A percentile compares a stretch with the other conserved stretches of the same genome.
phyloP scores from a whole-genome alignment of 2,113 vertebrate species.

The Phoxinus phoxinus region DNA sequence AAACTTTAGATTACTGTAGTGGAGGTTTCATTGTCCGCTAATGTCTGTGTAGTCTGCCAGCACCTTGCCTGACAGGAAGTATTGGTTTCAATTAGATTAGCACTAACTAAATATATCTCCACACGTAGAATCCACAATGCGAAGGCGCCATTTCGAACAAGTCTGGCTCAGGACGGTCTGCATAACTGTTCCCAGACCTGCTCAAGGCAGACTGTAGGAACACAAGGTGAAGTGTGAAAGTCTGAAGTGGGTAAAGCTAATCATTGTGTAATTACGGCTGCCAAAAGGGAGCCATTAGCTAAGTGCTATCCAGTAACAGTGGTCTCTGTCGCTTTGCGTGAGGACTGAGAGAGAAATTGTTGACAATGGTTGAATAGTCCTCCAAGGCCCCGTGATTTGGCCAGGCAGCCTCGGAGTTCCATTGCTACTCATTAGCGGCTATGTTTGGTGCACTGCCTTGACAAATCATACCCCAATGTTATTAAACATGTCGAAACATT shows the following conservation, averaged over 20 bases:
- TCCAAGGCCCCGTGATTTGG: conserved; percentile 47
- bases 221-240: conserved; percentile 75
- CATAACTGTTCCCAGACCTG: conserved; percentile 25
- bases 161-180: conserved; percentile 38
- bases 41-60: conserved; percentile 73
- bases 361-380: conserved; percentile 53
- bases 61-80: conserved; percentile 72
- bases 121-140: conserved; percentile 53
- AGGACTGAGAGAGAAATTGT: conserved; percentile 40
- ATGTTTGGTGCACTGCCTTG: conserved; percentile 46
- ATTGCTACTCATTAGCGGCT: conserved; percentile 50
- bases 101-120: conserved; percentile 70
- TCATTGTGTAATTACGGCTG: conserved; percentile 71
- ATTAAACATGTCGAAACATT: conserved; percentile 56
- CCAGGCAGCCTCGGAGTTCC: conserved; percentile 40
- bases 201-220: conserved; percentile 44
- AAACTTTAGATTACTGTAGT: conserved; percentile 33
- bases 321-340: conserved; percentile 52
- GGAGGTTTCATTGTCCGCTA: conserved; percentile 64
- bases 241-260: conserved; percentile 70
- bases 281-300: conserved; percentile 76
- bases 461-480: conserved; percentile 55
- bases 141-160: conserved; percentile 39
- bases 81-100: conserved; percentile 71
- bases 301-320: conserved; percentile 60